Percentiles rank a stretch among this genome's conserved stretches.
These are phyloP conservation scores for Bombus confusus DNA, from an alignment of 1,140 invertebrate species.

Conservation along the genomic window DNA sequence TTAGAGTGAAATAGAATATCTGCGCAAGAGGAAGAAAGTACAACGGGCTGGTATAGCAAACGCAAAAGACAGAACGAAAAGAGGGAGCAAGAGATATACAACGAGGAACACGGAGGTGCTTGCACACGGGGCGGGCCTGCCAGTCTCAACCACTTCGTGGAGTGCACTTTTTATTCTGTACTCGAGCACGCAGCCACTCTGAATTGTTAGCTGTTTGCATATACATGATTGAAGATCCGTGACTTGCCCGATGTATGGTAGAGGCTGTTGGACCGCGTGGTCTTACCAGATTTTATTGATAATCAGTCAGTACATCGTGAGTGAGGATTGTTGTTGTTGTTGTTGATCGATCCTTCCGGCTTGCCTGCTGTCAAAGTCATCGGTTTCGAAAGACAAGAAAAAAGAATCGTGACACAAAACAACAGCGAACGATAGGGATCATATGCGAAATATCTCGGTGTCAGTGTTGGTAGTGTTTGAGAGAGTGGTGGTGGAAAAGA, in stretches of 20 bases:
- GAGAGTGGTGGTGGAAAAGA: slow-evolving; percentile 51
- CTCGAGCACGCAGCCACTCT: slow-evolving; percentile 33
- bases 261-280: slow-evolving; percentile 37
- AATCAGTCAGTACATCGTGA: slow-evolving; percentile 15
- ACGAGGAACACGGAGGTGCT: slow-evolving; percentile 36
- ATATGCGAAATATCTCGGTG: slow-evolving; percentile 14
- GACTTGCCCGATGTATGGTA: slow-evolving; percentile 29
- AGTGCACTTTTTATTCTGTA: slow-evolving; percentile 47
- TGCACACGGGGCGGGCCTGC: slow-evolving; percentile 61
- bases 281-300: slow-evolving; percentile 24
- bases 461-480: slow-evolving; percentile 38
- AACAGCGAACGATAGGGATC: background rate
- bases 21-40: slow-evolving; percentile 58
- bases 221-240: slow-evolving; percentile 16
- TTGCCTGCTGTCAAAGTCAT: slow-evolving; percentile 41
- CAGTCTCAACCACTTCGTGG: slow-evolving; percentile 55
- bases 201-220: slow-evolving; percentile 34
- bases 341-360: slow-evolving; percentile 50
- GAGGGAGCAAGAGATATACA: slow-evolving; percentile 52
- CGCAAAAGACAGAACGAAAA: slow-evolving; percentile 37
- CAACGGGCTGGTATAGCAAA: slow-evolving; percentile 15
- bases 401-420: slow-evolving; percentile 14
- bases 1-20: slow-evolving; percentile 42
- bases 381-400: slow-evolving; percentile 13
- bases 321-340: slow-evolving; percentile 46